These are phyloP conservation scores for Hylyphantes graminicola DNA, from an alignment of 1,140 invertebrate genomes.

Conservation along the genomic window DNA sequence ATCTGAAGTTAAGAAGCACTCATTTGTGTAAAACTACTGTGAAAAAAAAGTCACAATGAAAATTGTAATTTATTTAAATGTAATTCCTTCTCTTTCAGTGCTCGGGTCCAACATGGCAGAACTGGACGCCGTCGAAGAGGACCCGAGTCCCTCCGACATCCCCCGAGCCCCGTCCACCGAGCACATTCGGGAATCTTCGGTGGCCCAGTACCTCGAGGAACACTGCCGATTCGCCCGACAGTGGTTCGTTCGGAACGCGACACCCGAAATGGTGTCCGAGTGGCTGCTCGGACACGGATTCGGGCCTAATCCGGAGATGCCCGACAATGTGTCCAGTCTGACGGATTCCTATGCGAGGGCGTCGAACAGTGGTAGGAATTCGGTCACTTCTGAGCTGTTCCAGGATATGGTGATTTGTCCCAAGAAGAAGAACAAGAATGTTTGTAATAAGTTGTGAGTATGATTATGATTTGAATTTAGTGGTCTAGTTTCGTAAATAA, in stretches of 20 bases:
- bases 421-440: constrained; percentile 53
- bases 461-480: neutral
- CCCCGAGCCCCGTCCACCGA: neutral
- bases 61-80: no score
- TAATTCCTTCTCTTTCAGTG: neutral
- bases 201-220: constrained; percentile 69
- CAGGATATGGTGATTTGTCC: constrained; percentile 78
- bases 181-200: constrained; percentile 35
- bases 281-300: constrained; percentile 58
- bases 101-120: constrained; percentile 21
- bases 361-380: constrained; percentile 72
- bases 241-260: constrained; percentile 80
- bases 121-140: constrained; percentile 36
- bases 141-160: neutral
- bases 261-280: constrained; percentile 72
- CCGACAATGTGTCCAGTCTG: constrained; percentile 9
- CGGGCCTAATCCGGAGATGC: neutral
- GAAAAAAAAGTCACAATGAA: no score
- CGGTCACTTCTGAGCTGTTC: constrained; percentile 85
- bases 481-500: no score
- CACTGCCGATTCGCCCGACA: constrained; percentile 75
- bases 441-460: constrained; percentile 43
- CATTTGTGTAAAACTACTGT: no score
- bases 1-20: no score
- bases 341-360: constrained; percentile 56